Evolutionary conservation across 2,797 vertebrate genomes (phyloP).

Genomic region (Enteromius viviparus): DNA sequence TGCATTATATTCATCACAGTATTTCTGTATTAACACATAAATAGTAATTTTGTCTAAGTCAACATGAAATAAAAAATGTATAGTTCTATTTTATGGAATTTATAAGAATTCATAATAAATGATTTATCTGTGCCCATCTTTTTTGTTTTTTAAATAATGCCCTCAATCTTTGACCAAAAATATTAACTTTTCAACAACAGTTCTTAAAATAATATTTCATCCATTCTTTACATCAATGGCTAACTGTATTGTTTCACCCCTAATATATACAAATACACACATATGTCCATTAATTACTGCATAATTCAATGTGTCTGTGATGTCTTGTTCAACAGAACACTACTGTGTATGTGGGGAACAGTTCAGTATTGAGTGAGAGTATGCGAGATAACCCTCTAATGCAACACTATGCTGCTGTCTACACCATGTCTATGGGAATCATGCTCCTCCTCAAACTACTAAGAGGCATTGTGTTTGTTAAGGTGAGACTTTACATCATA

Average conservation of each 20-base stretch:
- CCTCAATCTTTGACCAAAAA: neutral
- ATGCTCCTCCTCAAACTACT: constrained; percentile 89
- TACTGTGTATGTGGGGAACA: constrained; percentile 79
- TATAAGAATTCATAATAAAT: neutral
- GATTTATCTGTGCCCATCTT: neutral
- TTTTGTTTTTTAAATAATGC: too few relatives aligned
- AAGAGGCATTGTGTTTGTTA: constrained; percentile 88
- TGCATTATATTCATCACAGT: neutral
- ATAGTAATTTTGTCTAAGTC: neutral
- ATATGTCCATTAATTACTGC: neutral
- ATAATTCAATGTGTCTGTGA: neutral
- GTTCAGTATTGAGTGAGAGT: constrained; percentile 79
- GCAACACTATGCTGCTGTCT: constrained; percentile 87
- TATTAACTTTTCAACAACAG: neutral
- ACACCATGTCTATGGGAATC: constrained; percentile 88
- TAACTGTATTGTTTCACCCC: neutral
- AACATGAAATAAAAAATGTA: too few relatives aligned
- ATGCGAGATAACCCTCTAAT: constrained; percentile 91
- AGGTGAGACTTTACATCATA: constrained; percentile 73
- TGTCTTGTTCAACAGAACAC: constrained; percentile 76
- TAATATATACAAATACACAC: neutral
- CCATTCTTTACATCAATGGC: neutral
- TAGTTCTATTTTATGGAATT: neutral
- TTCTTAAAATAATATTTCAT: neutral
- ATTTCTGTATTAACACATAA: neutral